Base-by-base conservation (phyloP, 2,113 vertebrate species). In the Erythrocercus mccallii region DNA sequence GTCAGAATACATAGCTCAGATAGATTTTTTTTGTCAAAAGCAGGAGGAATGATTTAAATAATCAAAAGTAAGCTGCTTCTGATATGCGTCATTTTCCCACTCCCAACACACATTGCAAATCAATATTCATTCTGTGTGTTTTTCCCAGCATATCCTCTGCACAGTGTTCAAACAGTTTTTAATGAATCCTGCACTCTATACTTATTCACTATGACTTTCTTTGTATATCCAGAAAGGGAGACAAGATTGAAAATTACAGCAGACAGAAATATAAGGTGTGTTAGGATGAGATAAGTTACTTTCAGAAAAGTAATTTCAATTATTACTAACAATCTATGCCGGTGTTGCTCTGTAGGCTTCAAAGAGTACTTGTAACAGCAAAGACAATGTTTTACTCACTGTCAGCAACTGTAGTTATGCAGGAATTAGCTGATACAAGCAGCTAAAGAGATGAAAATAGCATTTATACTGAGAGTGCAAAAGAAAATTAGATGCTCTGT, bases 211-310 rank as follows among this genome's bases (percentile, higher is more conserved):
- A 8, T 72, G 31, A 35, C 33, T 92, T 94, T 70, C 47, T 90
- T 94, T 90, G 13, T 81, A 33, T 68, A 38, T 94, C 38, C 47
- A 96, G n/a, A 54, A 92, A 90, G 38, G 62, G 45, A 44, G 21
- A 87, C 88, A 93, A 37, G 28, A 72, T 77, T 62, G 54, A 62
- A 76, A 73, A 86, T 42, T 74, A 69, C 15, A 92, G 24, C 8
- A 94, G 71, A 88, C 65, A 80, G 92, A 94, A 95, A 94, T 77
- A 54, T 53, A 91, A 92, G 86, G 94, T 87, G 81, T 90, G 78
- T 81, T 95, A 90, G 92, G 48, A 81, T 44, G 35, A 97, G 94
- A 95, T 93, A 97, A 96, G 56, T 93, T 62, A 71, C 81, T 92
- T 92, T 84, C 50, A 85, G 82, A 88, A 77, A 61, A 86, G n/a